These are phyloP conservation scores for Carassius gibelio DNA, from an alignment of 2,113 vertebrate species.

Conservation along the genomic window DNA sequence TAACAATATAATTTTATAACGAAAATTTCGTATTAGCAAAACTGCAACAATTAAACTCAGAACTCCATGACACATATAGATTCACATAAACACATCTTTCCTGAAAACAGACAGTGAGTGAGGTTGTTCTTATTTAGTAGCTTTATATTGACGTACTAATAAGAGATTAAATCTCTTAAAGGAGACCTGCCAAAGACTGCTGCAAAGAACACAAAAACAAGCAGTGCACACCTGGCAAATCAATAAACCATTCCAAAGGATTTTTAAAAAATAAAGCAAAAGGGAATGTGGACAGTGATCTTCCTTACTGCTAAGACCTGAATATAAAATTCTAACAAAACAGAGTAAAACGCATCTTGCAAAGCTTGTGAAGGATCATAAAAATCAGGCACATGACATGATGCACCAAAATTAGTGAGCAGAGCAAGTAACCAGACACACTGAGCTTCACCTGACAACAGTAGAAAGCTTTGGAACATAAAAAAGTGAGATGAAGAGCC, in stretches of 20 bases:
- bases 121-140: background rate
- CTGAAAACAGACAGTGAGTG: background rate
- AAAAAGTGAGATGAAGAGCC: constrained; percentile 56
- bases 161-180: background rate
- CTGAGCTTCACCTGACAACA: constrained; percentile 53
- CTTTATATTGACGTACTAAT: background rate
- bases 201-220: background rate
- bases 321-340: background rate
- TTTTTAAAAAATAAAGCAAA: background rate
- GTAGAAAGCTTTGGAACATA: constrained; percentile 56
- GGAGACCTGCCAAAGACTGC: background rate
- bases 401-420: background rate
- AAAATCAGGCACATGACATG: background rate
- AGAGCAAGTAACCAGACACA: background rate
- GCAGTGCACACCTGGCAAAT: background rate
- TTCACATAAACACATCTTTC: too few relatives aligned
- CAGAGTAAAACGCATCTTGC: background rate
- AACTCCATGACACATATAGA: too few relatives aligned
- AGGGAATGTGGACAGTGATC: background rate
- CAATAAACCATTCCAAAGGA: background rate
- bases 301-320: background rate
- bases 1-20: too few relatives aligned
- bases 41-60: background rate
- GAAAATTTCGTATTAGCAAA: too few relatives aligned
- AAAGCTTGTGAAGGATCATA: background rate